phyloP scores from a whole-genome alignment of 2,797 vertebrate genomes.

The Periophthalmus magnuspinnatus region DNA sequence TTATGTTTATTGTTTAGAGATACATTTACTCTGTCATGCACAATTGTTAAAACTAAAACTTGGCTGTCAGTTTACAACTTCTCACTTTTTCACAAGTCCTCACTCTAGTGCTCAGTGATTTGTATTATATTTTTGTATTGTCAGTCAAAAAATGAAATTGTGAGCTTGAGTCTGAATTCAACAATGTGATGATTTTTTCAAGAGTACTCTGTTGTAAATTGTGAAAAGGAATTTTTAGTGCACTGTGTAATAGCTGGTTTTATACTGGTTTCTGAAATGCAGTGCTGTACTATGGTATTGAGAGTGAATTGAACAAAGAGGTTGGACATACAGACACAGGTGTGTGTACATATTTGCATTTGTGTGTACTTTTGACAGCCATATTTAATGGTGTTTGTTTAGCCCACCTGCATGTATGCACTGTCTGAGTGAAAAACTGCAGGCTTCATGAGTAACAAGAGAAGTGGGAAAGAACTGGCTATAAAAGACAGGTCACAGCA shows the following conservation, averaged over 20 bases:
- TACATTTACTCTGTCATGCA: too few relatives aligned
- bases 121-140: too few relatives aligned
- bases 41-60: too few relatives aligned
- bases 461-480: conserved; percentile 30
- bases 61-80: too few relatives aligned
- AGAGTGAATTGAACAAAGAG: conserved; percentile 4
- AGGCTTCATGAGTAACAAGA: conserved; percentile 51
- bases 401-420: conserved; percentile 1
- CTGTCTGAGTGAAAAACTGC: conserved; percentile 42
- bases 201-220: background rate
- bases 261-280: background rate
- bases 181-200: background rate
- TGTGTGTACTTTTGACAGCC: conserved; percentile 6
- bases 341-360: conserved; percentile 25
- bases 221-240: background rate
- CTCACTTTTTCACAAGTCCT: too few relatives aligned
- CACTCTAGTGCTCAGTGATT: too few relatives aligned
- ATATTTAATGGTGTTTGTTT: conserved; percentile 13
- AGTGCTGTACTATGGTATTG: conserved; percentile 1
- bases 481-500: conserved; percentile 13
- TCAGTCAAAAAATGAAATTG: too few relatives aligned
- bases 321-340: conserved; percentile 3
- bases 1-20: too few relatives aligned
- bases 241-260: background rate
- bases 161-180: background rate